Evolutionary conservation across 2,797 vertebrate genomes (phyloP).

Genomic region (Loris lydekkerianus): DNA sequence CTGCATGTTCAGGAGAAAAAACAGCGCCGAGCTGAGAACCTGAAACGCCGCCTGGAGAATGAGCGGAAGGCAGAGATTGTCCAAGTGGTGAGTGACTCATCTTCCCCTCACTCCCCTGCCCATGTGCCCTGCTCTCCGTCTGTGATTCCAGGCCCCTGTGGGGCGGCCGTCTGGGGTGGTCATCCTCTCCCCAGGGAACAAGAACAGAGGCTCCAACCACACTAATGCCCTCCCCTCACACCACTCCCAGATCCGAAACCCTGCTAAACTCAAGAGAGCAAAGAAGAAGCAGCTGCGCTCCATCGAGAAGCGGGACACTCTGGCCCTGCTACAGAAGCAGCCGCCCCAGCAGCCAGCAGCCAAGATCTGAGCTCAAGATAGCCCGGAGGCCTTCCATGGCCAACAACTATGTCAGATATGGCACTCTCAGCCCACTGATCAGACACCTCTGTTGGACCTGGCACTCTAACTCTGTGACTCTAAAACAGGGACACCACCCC

Average conservation of each 20-base stretch:
- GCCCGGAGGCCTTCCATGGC: background rate
- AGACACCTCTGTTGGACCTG: accelerated
- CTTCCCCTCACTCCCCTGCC: accelerated
- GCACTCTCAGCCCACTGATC: accelerated
- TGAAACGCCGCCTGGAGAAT: slow-evolving; percentile 93
- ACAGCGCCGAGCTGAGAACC: slow-evolving; percentile 93
- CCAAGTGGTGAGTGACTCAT: slow-evolving; percentile 94
- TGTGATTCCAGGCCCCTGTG: accelerated
- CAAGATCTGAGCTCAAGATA: slow-evolving; percentile 54
- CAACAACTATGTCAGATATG: background rate
- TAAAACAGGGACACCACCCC: background rate
- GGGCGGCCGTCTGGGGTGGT: accelerated
- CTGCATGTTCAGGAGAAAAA: slow-evolving; percentile 92
- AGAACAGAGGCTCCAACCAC: accelerated
- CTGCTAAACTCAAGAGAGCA: slow-evolving; percentile 95
- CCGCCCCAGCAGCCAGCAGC: slow-evolving; percentile 48
- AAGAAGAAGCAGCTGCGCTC: slow-evolving; percentile 96
- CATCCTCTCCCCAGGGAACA: background rate
- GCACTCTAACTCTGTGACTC: background rate
- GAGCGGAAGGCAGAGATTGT: slow-evolving; percentile 95
- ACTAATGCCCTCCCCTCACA: accelerated
- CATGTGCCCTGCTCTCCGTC: accelerated
- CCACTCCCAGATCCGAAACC: slow-evolving; percentile 93
- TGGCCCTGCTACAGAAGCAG: slow-evolving; percentile 90
- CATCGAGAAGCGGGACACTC: slow-evolving; percentile 95